Evolutionary conservation across 2,113 vertebrate species (phyloP).

Genomic region (Hydrochoerus hydrochaeris): DNA sequence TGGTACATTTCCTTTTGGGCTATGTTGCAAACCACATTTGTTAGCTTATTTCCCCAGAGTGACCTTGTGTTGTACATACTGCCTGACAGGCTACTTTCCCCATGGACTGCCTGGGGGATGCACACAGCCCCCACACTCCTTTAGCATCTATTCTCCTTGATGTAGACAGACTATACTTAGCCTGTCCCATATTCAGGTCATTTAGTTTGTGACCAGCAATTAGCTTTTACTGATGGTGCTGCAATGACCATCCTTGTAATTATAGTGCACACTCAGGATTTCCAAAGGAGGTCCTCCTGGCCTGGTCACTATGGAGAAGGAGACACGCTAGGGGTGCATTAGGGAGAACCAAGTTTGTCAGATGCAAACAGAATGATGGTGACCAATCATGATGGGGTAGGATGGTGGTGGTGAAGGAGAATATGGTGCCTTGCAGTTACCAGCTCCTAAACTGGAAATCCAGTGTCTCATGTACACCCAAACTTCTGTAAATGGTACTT

Average conservation of each 20-base stretch:
- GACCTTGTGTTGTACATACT: neutral
- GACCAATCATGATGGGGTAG: too few relatives aligned
- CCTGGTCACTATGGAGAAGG: neutral
- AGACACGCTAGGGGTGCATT: neutral
- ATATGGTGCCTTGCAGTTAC: neutral
- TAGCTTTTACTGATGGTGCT: neutral
- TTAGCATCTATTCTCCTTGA: neutral
- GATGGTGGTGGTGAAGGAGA: rapidly evolving
- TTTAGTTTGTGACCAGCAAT: neutral
- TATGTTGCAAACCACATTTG: neutral
- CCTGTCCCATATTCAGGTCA: rapidly evolving
- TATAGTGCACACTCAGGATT: neutral
- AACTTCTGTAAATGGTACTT: neutral
- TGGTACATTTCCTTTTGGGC: neutral
- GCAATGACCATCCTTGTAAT: neutral
- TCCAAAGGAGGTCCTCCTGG: neutral
- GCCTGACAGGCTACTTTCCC: neutral
- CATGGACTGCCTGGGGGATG: neutral
- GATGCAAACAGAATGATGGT: too few relatives aligned
- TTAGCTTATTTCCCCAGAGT: neutral
- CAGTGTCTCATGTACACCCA: rapidly evolving
- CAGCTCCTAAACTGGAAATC: neutral
- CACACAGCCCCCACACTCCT: neutral
- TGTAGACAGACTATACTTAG: rapidly evolving
- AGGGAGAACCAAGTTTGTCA: neutral